Conservation (phyloP, 1,140 invertebrate genomes). For the Colletes gigas region DNA sequence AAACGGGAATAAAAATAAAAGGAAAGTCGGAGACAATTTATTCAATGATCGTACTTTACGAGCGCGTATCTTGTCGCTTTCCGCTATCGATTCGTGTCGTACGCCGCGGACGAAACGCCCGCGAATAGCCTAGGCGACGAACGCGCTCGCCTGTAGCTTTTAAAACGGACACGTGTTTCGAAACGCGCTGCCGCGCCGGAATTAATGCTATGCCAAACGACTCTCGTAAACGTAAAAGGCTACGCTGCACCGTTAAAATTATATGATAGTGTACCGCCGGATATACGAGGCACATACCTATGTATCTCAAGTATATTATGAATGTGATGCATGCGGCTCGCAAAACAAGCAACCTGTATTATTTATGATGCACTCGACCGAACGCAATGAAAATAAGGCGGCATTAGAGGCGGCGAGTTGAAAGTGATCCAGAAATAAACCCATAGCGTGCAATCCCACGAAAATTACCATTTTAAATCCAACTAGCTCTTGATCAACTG, state of each 20-base stretch:
- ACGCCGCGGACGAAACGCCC: too few relatives aligned
- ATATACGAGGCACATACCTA: slow-evolving; percentile 18
- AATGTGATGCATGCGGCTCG: slow-evolving; percentile 27
- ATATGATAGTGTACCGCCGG: slow-evolving; percentile 21
- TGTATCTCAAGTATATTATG: slow-evolving; percentile 39
- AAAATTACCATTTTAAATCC: slow-evolving; percentile 44
- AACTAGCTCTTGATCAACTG: slow-evolving; percentile 24
- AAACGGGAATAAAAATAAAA: not conserved
- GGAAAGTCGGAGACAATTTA: not conserved
- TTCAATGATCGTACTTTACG: slow-evolving; percentile 8
- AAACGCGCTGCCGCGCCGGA: not conserved
- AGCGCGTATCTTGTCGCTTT: not conserved
- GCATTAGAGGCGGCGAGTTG: slow-evolving; percentile 12
- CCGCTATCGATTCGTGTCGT: not conserved
- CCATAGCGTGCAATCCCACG: slow-evolving; percentile 28
- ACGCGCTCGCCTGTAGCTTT: too few relatives aligned
- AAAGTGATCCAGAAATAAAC: slow-evolving; percentile 15
- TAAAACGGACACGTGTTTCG: slow-evolving; percentile 22
- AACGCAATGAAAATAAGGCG: slow-evolving; percentile 42
- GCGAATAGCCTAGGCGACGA: too few relatives aligned
- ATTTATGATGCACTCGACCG: slow-evolving; percentile 8
- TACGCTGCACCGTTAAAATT: slow-evolving; percentile 36
- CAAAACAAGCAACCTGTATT: slow-evolving; percentile 32
- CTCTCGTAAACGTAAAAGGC: slow-evolving; percentile 44
- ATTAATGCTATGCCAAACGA: slow-evolving; percentile 41